phyloP scores from a whole-genome alignment of 2,888 invertebrate genomes.

The Dolichopus griseipennis region DNA sequence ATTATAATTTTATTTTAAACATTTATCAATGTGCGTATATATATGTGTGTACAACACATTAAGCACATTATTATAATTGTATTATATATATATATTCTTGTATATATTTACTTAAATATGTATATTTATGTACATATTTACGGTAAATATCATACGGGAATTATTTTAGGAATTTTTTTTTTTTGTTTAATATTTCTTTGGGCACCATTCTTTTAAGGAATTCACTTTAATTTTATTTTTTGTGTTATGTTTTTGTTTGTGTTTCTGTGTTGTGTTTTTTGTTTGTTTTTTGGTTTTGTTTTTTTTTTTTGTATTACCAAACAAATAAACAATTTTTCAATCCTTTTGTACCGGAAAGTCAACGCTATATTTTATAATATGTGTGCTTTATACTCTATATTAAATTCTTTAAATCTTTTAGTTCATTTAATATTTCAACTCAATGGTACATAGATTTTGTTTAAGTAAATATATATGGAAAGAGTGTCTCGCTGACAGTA shows the following conservation, averaged over 20 bases:
- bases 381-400: neutral
- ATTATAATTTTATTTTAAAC: too few species aligned
- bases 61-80: too few species aligned
- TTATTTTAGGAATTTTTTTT: neutral
- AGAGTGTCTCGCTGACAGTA: too few species aligned
- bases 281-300: neutral
- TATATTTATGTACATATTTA: neutral
- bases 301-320: neutral
- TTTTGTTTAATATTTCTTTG: neutral
- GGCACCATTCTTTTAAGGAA: neutral
- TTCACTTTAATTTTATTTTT: neutral
- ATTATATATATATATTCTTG: too few species aligned
- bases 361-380: neutral
- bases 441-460: too few species aligned
- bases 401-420: neutral
- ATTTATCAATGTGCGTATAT: too few species aligned
- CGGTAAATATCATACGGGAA: neutral
- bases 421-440: neutral
- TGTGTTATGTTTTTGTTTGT: too few species aligned
- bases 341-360: conserved; percentile 1
- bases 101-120: too few species aligned
- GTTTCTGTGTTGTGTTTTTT: too few species aligned
- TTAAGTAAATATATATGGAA: too few species aligned
- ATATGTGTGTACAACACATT: too few species aligned
- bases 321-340: neutral